These are phyloP conservation scores for Lymantria dispar DNA, from an alignment of 2,888 invertebrate genomes.

Conservation along the genomic window DNA sequence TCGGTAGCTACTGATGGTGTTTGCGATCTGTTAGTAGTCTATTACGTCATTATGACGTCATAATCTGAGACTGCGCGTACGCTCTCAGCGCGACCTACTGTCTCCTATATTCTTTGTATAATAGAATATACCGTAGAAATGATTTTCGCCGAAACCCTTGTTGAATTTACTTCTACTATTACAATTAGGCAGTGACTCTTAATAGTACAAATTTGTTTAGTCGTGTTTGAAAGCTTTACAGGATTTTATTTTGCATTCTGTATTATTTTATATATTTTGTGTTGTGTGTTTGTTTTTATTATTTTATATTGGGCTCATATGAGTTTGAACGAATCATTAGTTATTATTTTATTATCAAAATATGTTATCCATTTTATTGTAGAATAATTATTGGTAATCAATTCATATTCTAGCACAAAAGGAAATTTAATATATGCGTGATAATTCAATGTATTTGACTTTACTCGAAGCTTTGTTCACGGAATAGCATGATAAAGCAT, in stretches of 20 bases:
- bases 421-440: conserved; percentile 26
- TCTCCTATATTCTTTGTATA: conserved; percentile 27
- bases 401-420: conserved; percentile 44
- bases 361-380: conserved; percentile 21
- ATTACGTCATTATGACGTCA: no score
- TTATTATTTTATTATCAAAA: conserved; percentile 22
- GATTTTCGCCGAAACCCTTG: conserved; percentile 22
- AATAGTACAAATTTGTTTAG: conserved; percentile 76
- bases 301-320: conserved; percentile 15
- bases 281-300: conserved; percentile 45
- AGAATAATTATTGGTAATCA: conserved; percentile 23
- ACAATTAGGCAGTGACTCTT: conserved; percentile 40
- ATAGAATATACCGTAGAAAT: conserved; percentile 27
- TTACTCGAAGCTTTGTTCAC: conserved; percentile 26
- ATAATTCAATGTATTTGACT: conserved; percentile 27
- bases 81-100: not conserved
- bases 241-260: conserved; percentile 47
- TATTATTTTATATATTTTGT: conserved; percentile 37
- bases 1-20: no score
- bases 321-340: not conserved
- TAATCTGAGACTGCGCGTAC: no score
- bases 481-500: conserved; percentile 20
- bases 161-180: conserved; percentile 31
- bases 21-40: no score
- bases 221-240: conserved; percentile 56